Evolutionary conservation across 2,113 vertebrate genomes (phyloP).

Genomic region (Engraulis encrasicolus): DNA sequence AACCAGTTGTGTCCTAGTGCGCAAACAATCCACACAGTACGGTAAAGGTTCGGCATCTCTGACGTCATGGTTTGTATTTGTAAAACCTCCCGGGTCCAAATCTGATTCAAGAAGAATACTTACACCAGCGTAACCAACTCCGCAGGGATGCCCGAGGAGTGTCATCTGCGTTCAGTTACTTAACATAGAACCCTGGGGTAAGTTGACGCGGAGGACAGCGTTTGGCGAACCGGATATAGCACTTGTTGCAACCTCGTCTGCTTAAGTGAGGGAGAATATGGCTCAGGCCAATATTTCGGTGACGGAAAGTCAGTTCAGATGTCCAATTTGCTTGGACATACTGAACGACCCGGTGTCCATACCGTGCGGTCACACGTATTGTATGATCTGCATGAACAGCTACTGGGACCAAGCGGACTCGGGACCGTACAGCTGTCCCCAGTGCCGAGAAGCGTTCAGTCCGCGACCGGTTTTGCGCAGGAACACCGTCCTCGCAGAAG

Average conservation of each 20-base stretch:
- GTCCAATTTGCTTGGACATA: conserved; percentile 72
- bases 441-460: conserved; percentile 68
- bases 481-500: conserved; percentile 72
- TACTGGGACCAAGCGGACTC: conserved; percentile 69
- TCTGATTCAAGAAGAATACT: neutral
- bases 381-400: conserved; percentile 68
- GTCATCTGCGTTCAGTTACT: neutral
- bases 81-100: neutral
- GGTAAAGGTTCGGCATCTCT: conserved; percentile 26
- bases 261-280: conserved; percentile 42
- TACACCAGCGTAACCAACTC: neutral
- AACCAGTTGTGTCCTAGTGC: neutral
- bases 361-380: conserved; percentile 76
- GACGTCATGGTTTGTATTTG: conserved; percentile 32
- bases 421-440: conserved; percentile 63
- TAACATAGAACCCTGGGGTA: neutral
- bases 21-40: conserved; percentile 24
- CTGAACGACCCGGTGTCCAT: conserved; percentile 71
- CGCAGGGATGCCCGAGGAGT: neutral
- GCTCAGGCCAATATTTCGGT: conserved; percentile 71
- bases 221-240: neutral
- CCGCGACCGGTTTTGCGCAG: conserved; percentile 70
- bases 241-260: neutral
- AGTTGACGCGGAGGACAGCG: neutral
- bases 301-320: conserved; percentile 70